These are phyloP conservation scores for Oreochromis spilurus DNA, from an alignment of 2,113 vertebrate species.

Conservation along the genomic window DNA sequence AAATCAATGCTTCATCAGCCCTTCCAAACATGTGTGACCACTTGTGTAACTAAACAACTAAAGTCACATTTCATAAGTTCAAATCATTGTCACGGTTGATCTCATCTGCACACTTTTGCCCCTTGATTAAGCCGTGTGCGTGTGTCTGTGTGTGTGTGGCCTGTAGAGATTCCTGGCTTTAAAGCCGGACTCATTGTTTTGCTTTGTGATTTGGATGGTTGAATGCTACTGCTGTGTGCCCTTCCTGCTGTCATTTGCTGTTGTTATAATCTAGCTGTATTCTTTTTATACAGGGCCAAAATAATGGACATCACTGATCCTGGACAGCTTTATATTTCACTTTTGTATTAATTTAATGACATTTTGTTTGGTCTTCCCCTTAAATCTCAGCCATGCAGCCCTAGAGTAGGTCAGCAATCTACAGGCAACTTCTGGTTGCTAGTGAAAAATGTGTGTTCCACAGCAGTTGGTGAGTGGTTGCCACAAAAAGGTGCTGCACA, in stretches of 20 bases:
- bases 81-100: not conserved
- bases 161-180: not conserved
- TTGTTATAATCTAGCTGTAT: not conserved
- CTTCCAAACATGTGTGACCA: not conserved
- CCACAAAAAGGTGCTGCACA: not conserved
- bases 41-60: not conserved
- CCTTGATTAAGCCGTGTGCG: constrained; percentile 33
- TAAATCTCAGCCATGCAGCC: not conserved
- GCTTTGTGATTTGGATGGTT: constrained; percentile 15
- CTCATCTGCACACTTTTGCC: not conserved
- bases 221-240: not conserved
- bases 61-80: not conserved
- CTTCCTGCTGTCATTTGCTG: not conserved
- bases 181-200: not conserved
- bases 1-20: not conserved
- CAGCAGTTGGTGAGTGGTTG: not conserved
- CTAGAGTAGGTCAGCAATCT: not conserved
- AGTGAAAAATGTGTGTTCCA: not conserved
- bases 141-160: not conserved
- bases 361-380: not conserved
- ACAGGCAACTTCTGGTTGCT: not conserved
- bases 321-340: not conserved
- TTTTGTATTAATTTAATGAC: not conserved
- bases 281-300: not conserved
- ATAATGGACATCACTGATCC: not conserved